Base-by-base conservation (phyloP, 2,888 invertebrate genomes). In the Odontocerum albicorne region DNA sequence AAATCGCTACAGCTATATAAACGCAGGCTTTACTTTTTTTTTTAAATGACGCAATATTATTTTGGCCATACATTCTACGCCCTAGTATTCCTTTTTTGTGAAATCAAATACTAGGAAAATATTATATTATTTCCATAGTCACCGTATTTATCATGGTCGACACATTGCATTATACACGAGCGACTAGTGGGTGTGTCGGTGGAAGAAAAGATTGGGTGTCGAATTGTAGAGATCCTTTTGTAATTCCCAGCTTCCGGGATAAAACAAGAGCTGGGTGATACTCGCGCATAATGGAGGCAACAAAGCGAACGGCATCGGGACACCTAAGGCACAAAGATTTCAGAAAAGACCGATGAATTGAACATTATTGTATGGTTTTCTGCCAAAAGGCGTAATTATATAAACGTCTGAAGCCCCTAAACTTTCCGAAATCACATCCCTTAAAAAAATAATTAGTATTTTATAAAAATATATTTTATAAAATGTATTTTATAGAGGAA, bases 261-360 rank as follows among this genome's bases (percentile, higher is more conserved):
- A 57, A 60, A 55, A 60, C 60, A 60, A 57, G 46, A 39, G 39
- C 38, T 45, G 46, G 42, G 49, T 50, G 57, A 60, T 57, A 57
- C 57, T 45, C 17, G 16, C 13, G 21, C 20, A 59, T 55, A 59
- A 59, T 53, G 36, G 17, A 16, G 21, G 20, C 31, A 50, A 55
- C 59, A 57, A 60, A 46, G 54, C 45, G 35, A 27, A 40, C 40
- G 43, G 32, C 38, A 39, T 16, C 20, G 39, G 36, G 35, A 57
- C 57, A 57, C 57, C 56, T 51, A 31, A 51, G 32, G 38, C 39
- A 32, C 21, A 31, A 38, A 46, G 50, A 52, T 16, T 21, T 33
- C 16, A 43, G 44, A 52, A 46, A 40, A 42, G 12, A 31, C 44
- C 38, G 20, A 33, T 27, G 47, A 57, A 57, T 52, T 46, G 38